Evolutionary conservation across 1,140 invertebrate species (phyloP).

Genomic region (Camponotus pennsylvanicus): DNA sequence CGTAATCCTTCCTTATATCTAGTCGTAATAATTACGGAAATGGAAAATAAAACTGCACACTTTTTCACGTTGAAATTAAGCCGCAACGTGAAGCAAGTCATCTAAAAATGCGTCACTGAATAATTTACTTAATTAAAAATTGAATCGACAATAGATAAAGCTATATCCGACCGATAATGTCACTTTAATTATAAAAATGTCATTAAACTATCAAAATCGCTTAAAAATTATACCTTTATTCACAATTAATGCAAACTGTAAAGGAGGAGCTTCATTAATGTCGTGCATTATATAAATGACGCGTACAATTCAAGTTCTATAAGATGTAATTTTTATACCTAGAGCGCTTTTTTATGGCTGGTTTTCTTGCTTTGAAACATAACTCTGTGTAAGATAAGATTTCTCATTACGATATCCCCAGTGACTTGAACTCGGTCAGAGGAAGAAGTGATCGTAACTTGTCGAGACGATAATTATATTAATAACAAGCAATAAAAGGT

Average conservation of each 20-base stretch:
- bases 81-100: not conserved
- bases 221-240: slow-evolving; percentile 30
- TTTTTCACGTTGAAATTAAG: slow-evolving; percentile 38
- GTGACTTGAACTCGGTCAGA: not conserved
- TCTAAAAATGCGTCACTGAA: not conserved
- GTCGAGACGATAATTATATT: not conserved
- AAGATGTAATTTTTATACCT: slow-evolving; percentile 1
- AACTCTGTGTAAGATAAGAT: not conserved
- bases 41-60: slow-evolving; percentile 40
- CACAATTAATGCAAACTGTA: slow-evolving; percentile 8
- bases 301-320: not conserved
- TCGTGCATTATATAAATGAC: slow-evolving; percentile 34
- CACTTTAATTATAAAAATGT: slow-evolving; percentile 33
- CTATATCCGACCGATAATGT: not conserved
- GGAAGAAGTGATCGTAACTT: not conserved
- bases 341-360: not conserved
- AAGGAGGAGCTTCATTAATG: not conserved
- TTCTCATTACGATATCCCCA: slow-evolving; percentile 17
- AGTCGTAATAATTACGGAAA: slow-evolving; percentile 36
- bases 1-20: not conserved
- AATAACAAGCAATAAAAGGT: not conserved
- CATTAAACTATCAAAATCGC: slow-evolving; percentile 1
- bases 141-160: slow-evolving; percentile 4
- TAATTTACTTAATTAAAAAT: slow-evolving; percentile 42
- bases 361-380: slow-evolving; percentile 19